A percentile compares a stretch with the other conserved stretches of the same genome.
Conservation (phyloP, 2,888 invertebrate species). For the Bruchidius siliquastri region DNA sequence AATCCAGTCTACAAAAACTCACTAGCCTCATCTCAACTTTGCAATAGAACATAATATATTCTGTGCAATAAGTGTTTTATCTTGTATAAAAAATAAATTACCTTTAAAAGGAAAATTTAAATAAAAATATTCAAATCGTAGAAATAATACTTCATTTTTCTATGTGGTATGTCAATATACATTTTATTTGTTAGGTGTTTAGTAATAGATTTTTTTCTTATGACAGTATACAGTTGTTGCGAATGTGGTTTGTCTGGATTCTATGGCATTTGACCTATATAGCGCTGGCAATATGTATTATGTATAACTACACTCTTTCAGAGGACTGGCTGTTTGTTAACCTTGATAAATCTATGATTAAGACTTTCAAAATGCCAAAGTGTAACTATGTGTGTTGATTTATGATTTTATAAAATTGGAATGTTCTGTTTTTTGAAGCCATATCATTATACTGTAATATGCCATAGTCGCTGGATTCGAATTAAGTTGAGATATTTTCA, state of each 20-base stretch:
- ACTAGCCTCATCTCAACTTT: too few relatives aligned
- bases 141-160: too few relatives aligned
- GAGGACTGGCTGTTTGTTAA: conserved; percentile 3
- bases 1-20: neutral
- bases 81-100: too few relatives aligned
- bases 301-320: conserved; percentile 10
- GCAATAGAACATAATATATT: too few relatives aligned
- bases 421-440: conserved; percentile 26
- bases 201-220: too few relatives aligned
- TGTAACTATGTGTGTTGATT: conserved; percentile 24
- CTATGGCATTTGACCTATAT: neutral
- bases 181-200: too few relatives aligned
- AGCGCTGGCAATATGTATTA: conserved; percentile 23
- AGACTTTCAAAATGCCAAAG: conserved; percentile 39
- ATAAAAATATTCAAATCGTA: too few relatives aligned
- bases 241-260: neutral
- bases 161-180: too few relatives aligned
- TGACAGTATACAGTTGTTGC: too few relatives aligned
- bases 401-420: conserved; percentile 18
- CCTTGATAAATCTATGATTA: conserved; percentile 2
- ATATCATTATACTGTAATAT: conserved; percentile 31
- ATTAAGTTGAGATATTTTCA: conserved; percentile 1
- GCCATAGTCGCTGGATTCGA: neutral
- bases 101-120: too few relatives aligned
- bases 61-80: too few relatives aligned